These are phyloP conservation scores for Lordiphosa andalusiaca DNA, from an alignment of 2,888 invertebrate species.

Conservation along the genomic window DNA sequence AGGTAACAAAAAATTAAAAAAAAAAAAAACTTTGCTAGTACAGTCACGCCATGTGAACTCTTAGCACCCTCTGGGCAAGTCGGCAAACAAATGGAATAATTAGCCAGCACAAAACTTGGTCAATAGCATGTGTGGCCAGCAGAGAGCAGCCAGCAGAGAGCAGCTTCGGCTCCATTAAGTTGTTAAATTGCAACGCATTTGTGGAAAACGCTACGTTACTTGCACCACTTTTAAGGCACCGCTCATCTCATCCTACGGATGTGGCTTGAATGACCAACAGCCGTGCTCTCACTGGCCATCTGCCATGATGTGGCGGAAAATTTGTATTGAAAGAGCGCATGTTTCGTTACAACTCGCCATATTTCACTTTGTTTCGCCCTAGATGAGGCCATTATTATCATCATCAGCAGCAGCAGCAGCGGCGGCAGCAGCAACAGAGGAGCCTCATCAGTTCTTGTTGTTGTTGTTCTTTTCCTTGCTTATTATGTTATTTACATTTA, in stretches of 20 bases:
- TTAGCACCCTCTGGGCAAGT: conserved; percentile 27
- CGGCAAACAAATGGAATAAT: conserved; percentile 62
- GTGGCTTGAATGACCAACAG: conserved; percentile 62
- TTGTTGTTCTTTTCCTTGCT: conserved; percentile 19
- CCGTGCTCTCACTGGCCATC: conserved; percentile 48
- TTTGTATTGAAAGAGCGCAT: conserved; percentile 52
- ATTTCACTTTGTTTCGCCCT: conserved; percentile 45
- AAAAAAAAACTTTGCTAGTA: conserved; percentile 15
- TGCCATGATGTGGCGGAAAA: conserved; percentile 66
- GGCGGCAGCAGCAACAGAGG: conserved; percentile 7
- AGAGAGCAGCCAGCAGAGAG: neutral
- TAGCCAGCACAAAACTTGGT: conserved; percentile 27
- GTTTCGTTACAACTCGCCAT: conserved; percentile 47
- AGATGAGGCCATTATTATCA: conserved; percentile 21
- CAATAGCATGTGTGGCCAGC: conserved; percentile 18
- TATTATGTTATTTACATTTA: conserved; percentile 70
- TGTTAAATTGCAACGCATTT: conserved; percentile 18
- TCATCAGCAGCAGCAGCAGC: conserved; percentile 9
- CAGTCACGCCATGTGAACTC: conserved; percentile 45
- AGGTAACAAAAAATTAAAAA: too few relatives aligned
- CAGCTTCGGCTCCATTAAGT: conserved; percentile 1
- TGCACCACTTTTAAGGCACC: conserved; percentile 5
- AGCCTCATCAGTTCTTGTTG: conserved; percentile 13
- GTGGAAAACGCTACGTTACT: conserved; percentile 15
- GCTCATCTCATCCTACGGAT: neutral